Evolutionary conservation across 2,888 invertebrate genomes (phyloP).

Genomic region (Luffia ferchaultella): DNA sequence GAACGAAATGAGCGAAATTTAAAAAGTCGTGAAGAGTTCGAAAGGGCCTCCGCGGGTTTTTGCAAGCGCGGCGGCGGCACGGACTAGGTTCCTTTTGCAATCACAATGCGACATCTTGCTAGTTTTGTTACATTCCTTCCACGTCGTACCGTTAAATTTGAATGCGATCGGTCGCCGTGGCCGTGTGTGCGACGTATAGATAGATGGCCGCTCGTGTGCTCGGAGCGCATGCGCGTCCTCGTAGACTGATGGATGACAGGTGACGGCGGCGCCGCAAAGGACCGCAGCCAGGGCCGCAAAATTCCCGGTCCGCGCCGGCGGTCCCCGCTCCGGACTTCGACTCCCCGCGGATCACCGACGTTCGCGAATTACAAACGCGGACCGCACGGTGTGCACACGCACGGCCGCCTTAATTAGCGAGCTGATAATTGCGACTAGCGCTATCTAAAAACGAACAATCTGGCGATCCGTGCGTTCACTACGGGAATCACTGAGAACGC

Average conservation of each 20-base stretch:
- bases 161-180: conserved; percentile 30
- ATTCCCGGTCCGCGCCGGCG: conserved; percentile 1
- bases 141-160: conserved; percentile 54
- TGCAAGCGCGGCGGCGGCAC: neutral
- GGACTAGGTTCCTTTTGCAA: neutral
- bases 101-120: neutral
- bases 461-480: neutral
- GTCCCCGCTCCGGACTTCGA: neutral
- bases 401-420: neutral
- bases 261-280: conserved; percentile 50
- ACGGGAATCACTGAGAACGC: neutral
- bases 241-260: conserved; percentile 65
- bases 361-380: neutral
- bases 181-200: conserved; percentile 17
- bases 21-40: no score
- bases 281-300: conserved; percentile 6
- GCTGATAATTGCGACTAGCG: neutral
- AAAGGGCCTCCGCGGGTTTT: no score
- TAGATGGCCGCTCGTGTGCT: conserved; percentile 19
- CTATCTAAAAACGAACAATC: neutral
- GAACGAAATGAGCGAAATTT: no score
- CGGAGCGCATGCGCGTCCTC: conserved; percentile 52
- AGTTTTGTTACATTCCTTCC: conserved; percentile 50
- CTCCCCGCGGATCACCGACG: no score
- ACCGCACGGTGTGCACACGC: neutral